These are phyloP conservation scores for Lithodes maja DNA, from an alignment of 2,888 invertebrate species.

Conservation along the genomic window DNA sequence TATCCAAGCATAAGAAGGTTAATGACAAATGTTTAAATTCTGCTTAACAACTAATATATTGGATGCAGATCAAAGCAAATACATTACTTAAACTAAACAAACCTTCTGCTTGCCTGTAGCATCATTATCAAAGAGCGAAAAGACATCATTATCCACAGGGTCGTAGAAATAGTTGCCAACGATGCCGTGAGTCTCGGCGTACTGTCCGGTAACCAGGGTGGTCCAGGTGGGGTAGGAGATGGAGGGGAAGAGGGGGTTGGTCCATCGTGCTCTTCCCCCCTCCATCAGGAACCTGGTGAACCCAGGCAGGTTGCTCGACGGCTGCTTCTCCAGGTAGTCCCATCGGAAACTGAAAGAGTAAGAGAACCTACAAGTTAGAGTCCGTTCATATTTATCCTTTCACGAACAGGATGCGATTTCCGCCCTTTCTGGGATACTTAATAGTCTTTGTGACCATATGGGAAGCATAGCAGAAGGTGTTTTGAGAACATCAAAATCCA, in stretches of 20 bases:
- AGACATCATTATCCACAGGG: slow-evolving; percentile 71
- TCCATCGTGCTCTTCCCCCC: slow-evolving; percentile 73
- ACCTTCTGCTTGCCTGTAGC: slow-evolving; percentile 65
- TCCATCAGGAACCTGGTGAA: slow-evolving; percentile 60
- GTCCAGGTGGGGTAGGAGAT: slow-evolving; percentile 73
- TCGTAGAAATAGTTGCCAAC: slow-evolving; percentile 75
- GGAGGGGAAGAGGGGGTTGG: slow-evolving; percentile 73
- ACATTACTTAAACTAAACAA: too few relatives aligned
- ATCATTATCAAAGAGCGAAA: slow-evolving; percentile 68
- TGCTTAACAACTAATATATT: too few relatives aligned
- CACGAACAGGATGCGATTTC: too few relatives aligned
- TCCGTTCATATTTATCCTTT: too few relatives aligned
- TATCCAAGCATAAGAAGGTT: too few relatives aligned
- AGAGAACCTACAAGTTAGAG: too few relatives aligned
- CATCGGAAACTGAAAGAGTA: slow-evolving; percentile 22
- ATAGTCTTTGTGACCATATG: too few relatives aligned
- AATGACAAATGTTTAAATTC: too few relatives aligned
- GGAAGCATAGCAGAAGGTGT: too few relatives aligned
- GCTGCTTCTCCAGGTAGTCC: slow-evolving; percentile 63
- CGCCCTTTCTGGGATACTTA: too few relatives aligned
- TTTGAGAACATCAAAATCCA: too few relatives aligned
- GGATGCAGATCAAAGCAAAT: too few relatives aligned
- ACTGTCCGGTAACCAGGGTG: slow-evolving; percentile 72
- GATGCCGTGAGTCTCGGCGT: slow-evolving; percentile 74
- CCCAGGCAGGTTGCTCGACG: slow-evolving; percentile 34